Conservation (phyloP, 2,797 vertebrate genomes). For the Pantherophis alleghaniensis region DNA sequence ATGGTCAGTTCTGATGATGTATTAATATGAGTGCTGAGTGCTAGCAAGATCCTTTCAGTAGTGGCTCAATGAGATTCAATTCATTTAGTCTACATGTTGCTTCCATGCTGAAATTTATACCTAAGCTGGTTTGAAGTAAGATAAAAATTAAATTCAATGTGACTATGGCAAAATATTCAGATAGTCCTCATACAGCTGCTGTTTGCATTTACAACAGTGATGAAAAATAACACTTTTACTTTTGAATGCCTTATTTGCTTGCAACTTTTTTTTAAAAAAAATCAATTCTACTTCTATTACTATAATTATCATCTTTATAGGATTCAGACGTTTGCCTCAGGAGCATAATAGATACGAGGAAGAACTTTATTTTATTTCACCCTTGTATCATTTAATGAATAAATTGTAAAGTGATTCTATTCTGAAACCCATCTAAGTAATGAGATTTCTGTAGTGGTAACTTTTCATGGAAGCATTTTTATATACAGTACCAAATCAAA, state of each 20-base stretch:
- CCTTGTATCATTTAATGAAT: constrained; percentile 40
- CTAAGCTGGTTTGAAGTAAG: background rate
- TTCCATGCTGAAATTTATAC: background rate
- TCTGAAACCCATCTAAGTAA: constrained; percentile 30
- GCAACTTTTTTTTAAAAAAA: background rate
- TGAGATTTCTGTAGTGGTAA: constrained; percentile 8
- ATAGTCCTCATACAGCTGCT: background rate
- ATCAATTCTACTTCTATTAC: background rate
- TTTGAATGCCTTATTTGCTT: background rate
- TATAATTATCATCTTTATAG: constrained; percentile 34
- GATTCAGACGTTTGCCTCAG: constrained; percentile 51
- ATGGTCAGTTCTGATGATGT: background rate
- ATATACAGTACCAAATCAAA: background rate
- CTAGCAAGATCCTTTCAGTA: background rate
- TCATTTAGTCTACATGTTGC: background rate
- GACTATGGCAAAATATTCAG: background rate
- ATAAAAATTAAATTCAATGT: background rate
- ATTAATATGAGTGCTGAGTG: background rate
- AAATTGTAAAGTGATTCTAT: constrained; percentile 36
- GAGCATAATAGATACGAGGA: constrained; percentile 12
- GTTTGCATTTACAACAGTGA: background rate
- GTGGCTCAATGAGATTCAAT: background rate
- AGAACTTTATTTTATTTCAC: constrained; percentile 25
- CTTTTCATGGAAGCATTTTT: constrained; percentile 14
- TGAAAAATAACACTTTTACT: background rate